These are phyloP conservation scores for Hyaena hyaena DNA, from an alignment of 2,113 vertebrate genomes.

Conservation along the genomic window DNA sequence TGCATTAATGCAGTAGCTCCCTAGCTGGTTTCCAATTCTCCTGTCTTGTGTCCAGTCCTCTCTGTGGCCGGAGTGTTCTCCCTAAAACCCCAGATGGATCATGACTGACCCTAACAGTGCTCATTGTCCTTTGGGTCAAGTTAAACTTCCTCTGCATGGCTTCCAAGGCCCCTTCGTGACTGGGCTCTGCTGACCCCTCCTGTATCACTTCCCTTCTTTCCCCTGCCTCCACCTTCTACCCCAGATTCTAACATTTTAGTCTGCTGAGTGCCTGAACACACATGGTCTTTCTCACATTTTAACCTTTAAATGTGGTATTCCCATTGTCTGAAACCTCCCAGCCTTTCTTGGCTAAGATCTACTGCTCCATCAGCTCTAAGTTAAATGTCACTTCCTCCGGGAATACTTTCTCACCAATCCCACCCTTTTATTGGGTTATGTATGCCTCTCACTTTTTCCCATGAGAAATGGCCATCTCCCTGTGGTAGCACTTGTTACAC, in stretches of 20 bases:
- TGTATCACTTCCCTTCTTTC: background rate
- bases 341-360: background rate
- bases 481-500: background rate
- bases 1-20: background rate
- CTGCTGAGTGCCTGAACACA: background rate
- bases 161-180: background rate
- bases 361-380: background rate
- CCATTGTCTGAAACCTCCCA: background rate
- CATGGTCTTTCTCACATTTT: background rate
- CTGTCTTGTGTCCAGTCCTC: background rate
- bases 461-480: background rate
- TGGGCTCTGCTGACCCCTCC: background rate
- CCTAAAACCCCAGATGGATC: background rate
- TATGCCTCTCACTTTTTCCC: background rate
- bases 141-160: background rate
- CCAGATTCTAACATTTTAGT: background rate
- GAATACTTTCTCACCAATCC: background rate
- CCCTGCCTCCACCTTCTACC: background rate
- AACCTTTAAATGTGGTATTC: background rate
- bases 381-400: background rate
- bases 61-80: background rate
- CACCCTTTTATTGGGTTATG: background rate
- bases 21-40: background rate
- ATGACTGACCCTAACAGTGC: background rate
- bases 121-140: background rate